A percentile compares a stretch with the other conserved stretches of the same genome.
phyloP scores from a whole-genome alignment of 2,888 invertebrate genomes.

The Mythimna impura region DNA sequence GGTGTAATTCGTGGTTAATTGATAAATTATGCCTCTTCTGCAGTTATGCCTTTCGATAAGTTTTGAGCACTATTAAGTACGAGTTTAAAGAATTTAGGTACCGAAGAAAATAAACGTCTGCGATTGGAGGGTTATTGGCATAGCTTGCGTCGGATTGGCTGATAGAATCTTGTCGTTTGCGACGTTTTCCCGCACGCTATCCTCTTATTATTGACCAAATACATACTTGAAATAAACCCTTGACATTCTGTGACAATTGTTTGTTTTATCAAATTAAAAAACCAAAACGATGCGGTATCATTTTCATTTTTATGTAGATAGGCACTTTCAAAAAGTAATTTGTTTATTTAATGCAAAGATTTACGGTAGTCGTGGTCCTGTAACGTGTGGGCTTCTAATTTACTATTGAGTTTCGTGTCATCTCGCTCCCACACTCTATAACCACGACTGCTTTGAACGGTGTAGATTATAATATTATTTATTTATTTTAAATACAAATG shows the following conservation, averaged over 20 bases:
- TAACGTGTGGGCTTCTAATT: not conserved
- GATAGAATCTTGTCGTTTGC: not conserved
- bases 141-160: slow-evolving; percentile 14
- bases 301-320: not conserved
- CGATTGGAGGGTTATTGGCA: slow-evolving; percentile 8
- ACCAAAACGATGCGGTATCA: not conserved
- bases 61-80: not conserved
- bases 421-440: slow-evolving; percentile 7
- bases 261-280: too few relatives aligned
- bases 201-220: slow-evolving; percentile 7
- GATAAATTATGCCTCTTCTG: not conserved
- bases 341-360: slow-evolving; percentile 11
- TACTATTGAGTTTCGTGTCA: not conserved
- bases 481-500: slow-evolving; percentile 11
- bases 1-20: slow-evolving; percentile 7
- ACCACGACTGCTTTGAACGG: not conserved
- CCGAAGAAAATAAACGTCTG: not conserved
- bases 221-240: too few relatives aligned
- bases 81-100: not conserved
- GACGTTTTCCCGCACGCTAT: not conserved
- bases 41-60: slow-evolving; percentile 3
- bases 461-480: not conserved
- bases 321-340: not conserved
- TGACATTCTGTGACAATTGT: too few relatives aligned
- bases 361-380: not conserved